These are phyloP conservation scores for Muntiacus reevesi DNA, from an alignment of 2,113 vertebrate species.

Conservation along the genomic window DNA sequence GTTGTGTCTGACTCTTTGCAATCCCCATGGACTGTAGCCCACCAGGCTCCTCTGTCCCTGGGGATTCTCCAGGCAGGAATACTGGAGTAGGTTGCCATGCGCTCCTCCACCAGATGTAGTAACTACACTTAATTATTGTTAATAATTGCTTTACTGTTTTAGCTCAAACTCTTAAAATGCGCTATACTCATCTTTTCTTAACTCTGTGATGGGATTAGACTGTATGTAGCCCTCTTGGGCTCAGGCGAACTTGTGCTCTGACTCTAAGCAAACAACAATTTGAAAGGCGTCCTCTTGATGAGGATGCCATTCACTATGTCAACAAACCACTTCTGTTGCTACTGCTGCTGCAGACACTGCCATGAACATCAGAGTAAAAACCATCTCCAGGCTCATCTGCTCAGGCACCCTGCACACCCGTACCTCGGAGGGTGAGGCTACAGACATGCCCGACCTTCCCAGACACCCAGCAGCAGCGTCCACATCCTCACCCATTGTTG, in stretches of 20 bases:
- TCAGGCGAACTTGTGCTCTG: background rate
- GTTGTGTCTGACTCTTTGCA: background rate
- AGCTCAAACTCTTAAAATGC: background rate
- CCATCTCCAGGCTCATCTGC: background rate
- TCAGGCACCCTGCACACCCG: too few relatives aligned
- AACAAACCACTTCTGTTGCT: background rate
- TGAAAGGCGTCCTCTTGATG: background rate
- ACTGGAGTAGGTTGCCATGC: background rate
- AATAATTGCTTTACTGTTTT: background rate
- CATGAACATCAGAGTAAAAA: fast-evolving
- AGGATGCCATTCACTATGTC: background rate
- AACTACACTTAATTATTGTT: background rate
- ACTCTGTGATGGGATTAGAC: background rate
- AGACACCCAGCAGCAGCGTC: background rate
- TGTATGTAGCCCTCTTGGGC: fast-evolving
- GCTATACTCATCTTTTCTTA: background rate
- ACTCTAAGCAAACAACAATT: background rate
- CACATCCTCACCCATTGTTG: background rate
- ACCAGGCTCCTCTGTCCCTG: background rate
- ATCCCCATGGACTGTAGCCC: background rate
- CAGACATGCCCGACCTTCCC: too few relatives aligned
- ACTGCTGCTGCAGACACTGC: background rate
- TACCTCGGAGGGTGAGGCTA: fast-evolving
- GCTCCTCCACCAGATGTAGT: background rate
- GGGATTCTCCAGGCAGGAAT: background rate